These are phyloP conservation scores for Ceratina calcarata DNA, from an alignment of 1,140 invertebrate species.

Conservation along the genomic window DNA sequence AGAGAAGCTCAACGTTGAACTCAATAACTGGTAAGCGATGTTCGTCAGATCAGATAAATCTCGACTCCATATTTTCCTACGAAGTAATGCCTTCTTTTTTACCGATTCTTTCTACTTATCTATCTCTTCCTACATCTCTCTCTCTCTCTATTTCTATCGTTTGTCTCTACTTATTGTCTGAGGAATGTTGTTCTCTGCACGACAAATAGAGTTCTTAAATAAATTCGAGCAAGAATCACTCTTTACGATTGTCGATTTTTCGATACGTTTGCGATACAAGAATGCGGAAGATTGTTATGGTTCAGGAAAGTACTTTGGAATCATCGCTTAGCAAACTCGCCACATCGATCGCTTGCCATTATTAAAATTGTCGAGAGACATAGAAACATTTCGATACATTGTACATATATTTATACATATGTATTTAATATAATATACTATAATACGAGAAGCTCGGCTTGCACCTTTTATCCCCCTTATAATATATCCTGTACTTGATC, in stretches of 20 bases:
- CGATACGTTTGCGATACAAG: constrained; percentile 23
- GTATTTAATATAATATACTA: too few relatives aligned
- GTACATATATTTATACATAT: constrained; percentile 16
- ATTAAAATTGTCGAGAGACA: background rate
- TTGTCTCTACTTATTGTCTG: constrained; percentile 62
- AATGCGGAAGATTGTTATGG: constrained; percentile 32
- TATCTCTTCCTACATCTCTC: constrained; percentile 15
- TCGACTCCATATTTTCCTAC: constrained; percentile 10
- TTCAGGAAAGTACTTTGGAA: constrained; percentile 33
- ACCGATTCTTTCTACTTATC: constrained; percentile 22
- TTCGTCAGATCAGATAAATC: constrained; percentile 16
- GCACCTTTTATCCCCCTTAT: background rate
- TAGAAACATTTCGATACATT: constrained; percentile 11
- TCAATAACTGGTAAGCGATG: constrained; percentile 85
- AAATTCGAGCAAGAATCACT: constrained; percentile 5
- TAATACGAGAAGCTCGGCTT: constrained; percentile 24
- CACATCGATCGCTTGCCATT: constrained; percentile 1
- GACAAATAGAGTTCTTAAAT: constrained; percentile 52
- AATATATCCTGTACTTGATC: background rate
- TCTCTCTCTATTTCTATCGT: constrained; percentile 33
- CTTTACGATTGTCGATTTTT: constrained; percentile 5
- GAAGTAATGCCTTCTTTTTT: constrained; percentile 16
- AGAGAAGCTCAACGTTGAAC: constrained; percentile 86
- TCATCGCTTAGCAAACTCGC: constrained; percentile 26
- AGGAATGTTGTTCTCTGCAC: constrained; percentile 75